Evolutionary conservation across 2,113 vertebrate species (phyloP), one percentile per base, ranked within the genome.

Genomic region (Bubo scandiacus): DNA sequence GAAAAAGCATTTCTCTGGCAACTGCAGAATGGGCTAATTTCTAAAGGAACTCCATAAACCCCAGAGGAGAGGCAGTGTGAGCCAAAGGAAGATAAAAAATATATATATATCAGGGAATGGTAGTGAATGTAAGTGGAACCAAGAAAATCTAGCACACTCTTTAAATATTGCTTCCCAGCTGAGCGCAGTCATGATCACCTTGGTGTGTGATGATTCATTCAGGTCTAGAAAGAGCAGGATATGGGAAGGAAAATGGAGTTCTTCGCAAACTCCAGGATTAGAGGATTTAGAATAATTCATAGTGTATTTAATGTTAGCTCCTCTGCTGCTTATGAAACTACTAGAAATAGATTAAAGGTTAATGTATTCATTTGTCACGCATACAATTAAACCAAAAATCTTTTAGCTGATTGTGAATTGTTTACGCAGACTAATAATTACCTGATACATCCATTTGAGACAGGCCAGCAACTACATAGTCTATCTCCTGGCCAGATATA

Each of bases 381-480:
- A 83, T 77, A 57, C 42, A 83, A 77, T 94, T 95, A 95, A 88
- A 73, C 6, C 5, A 85, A 58, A 75, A 81, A 45, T 26, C 52
- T 79, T 87, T 63, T 61, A 65, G 36, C 62, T 95, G 94, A 96
- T 93, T 95, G 79, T 77, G 81, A 94, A 61, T 80, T 91, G 92
- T 86, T 96, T 90, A 85, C 42, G 66, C 81, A 95, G 84, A 72
- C 52, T 79, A 65, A 70, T 83, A 88, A 83, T 86, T 95, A 90
- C 51, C 78, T 45, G 84, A 77, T 66, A 65, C n/a, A 93, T 45
- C 61, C 45, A 61, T 63, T 15, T 87, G 47, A 96, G 66, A 81
- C 49, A 94, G 36, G 47, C 43, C 84, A 91, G 68, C 22, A 55
- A 40, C 43, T 84, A 63, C 22, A 54, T 0, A 65, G 40, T n/a